These are phyloP conservation scores for Germaria angustata DNA, from an alignment of 2,888 invertebrate genomes.

Conservation along the genomic window DNA sequence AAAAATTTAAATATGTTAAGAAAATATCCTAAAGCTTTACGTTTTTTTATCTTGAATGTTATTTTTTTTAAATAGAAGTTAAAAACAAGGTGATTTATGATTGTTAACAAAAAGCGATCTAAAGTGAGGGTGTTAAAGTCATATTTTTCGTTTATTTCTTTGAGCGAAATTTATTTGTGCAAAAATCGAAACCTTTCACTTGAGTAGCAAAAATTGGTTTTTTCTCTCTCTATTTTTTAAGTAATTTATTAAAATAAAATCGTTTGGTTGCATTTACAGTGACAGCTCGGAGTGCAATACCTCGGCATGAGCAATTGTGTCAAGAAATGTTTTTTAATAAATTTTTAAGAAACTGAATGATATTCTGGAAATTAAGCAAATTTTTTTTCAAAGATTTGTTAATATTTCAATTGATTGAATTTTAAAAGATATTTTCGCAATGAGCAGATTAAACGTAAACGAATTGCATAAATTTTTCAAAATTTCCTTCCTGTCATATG, in stretches of 20 bases:
- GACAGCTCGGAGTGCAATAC: background rate
- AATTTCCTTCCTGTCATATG: background rate
- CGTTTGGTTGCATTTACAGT: background rate
- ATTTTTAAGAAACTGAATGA: no score
- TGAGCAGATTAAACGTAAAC: no score
- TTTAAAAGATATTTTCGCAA: no score
- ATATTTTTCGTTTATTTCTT: slow-evolving; percentile 33
- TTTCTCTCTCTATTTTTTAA: background rate
- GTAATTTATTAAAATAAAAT: background rate
- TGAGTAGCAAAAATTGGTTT: background rate
- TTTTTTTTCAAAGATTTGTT: background rate
- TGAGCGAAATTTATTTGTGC: slow-evolving; percentile 7
- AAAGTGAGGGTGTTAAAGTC: slow-evolving; percentile 59
- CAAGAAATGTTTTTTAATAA: no score
- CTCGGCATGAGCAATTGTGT: no score
- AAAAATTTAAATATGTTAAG: slow-evolving; percentile 35
- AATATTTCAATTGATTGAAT: background rate
- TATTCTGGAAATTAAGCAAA: no score
- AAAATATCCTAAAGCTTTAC: slow-evolving; percentile 50
- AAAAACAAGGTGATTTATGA: slow-evolving; percentile 57
- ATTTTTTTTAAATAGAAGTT: slow-evolving; percentile 33
- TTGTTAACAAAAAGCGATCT: slow-evolving; percentile 15
- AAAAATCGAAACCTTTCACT: slow-evolving; percentile 51
- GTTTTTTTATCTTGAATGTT: background rate
- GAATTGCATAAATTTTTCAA: no score